A percentile compares a stretch with the other conserved stretches of the same genome.
Conservation (phyloP, 2,888 invertebrate species). For the Andrena praecox region DNA sequence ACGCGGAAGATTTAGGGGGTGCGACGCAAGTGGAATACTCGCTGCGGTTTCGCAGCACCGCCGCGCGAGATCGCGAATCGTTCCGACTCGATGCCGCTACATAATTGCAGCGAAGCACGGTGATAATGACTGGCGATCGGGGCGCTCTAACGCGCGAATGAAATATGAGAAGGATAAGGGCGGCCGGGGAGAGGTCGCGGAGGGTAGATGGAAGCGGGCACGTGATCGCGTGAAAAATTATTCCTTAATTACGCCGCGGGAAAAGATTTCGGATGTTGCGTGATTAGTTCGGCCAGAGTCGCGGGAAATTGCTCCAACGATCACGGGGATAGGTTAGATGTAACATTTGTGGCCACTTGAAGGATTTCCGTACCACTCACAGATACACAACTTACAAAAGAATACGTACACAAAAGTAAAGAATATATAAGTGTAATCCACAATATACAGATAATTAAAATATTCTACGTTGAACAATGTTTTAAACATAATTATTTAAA, state of each 20-base stretch:
- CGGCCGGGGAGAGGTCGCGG: background rate
- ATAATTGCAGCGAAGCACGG: background rate
- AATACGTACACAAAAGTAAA: too few species aligned
- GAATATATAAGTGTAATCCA: too few species aligned
- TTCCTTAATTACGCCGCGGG: slow-evolving; percentile 41
- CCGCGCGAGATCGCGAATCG: background rate
- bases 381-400: too few species aligned
- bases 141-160: background rate
- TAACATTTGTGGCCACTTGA: too few species aligned
- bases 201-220: slow-evolving; percentile 24
- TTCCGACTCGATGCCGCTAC: background rate
- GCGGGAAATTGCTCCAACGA: background rate
- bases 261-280: slow-evolving; percentile 51
- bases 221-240: slow-evolving; percentile 61
- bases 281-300: slow-evolving; percentile 26
- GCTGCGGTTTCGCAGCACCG: background rate
- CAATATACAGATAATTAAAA: too few species aligned
- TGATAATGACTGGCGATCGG: slow-evolving; percentile 4
- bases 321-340: too few species aligned
- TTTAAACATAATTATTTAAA: too few species aligned
- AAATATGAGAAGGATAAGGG: background rate
- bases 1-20: slow-evolving; percentile 26
- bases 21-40: slow-evolving; percentile 17
- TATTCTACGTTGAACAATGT: too few species aligned
- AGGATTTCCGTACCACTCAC: too few species aligned